Conservation (phyloP, 2,113 vertebrate genomes). For the Oplegnathus fasciatus region DNA sequence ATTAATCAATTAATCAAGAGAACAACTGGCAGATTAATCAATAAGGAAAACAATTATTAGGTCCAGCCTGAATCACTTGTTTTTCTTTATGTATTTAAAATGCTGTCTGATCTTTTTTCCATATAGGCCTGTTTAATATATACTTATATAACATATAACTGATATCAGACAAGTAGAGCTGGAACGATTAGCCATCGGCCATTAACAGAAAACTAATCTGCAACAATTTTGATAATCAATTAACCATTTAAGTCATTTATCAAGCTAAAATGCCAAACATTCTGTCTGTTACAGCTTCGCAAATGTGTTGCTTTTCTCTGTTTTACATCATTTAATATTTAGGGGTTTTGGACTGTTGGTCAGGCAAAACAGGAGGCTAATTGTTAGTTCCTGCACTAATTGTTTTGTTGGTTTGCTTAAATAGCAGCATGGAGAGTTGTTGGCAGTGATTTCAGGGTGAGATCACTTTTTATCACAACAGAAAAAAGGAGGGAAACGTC, state of each 20-base stretch:
- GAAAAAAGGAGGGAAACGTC: not conserved
- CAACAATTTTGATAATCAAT: too few species aligned
- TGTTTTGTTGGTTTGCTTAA: not conserved
- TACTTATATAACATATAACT: not conserved
- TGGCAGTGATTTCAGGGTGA: too few species aligned
- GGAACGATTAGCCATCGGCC: not conserved
- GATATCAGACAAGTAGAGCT: not conserved
- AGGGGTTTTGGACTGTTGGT: not conserved
- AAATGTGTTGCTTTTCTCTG: not conserved
- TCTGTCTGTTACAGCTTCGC: not conserved
- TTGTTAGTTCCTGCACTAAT: not conserved
- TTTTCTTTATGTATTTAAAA: not conserved
- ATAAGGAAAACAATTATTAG: not conserved
- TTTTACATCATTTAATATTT: not conserved
- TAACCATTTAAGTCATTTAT: not conserved
- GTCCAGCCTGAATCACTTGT: not conserved
- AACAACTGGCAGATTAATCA: too few species aligned
- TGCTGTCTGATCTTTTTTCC: not conserved
- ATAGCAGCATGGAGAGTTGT: not conserved
- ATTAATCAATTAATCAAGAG: not conserved
- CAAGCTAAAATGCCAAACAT: not conserved
- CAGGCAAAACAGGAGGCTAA: not conserved
- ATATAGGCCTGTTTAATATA: too few species aligned
- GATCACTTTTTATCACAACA: not conserved
- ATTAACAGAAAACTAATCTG: not conserved